Evolutionary conservation across 2,797 vertebrate species (phyloP).

Genomic region (Pangasius mekongensis): DNA sequence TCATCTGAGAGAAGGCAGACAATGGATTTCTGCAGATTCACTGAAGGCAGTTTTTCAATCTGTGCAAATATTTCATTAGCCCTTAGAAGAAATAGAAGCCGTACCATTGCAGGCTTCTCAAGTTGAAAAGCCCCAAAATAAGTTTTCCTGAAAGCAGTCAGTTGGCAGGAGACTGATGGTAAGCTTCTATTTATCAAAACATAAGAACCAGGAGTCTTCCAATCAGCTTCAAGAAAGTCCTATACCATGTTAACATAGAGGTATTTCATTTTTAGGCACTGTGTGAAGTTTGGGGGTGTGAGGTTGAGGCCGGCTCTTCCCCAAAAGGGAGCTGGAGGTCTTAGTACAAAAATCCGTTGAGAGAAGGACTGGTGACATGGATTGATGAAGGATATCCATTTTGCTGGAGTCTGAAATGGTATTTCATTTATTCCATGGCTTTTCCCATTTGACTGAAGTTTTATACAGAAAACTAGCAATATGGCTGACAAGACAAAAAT

Average conservation of each 20-base stretch:
- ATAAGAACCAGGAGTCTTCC: neutral
- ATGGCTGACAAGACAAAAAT: neutral
- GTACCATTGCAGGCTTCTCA: neutral
- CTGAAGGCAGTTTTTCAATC: neutral
- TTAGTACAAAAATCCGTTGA: neutral
- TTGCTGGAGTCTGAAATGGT: neutral
- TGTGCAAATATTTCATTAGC: neutral
- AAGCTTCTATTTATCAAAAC: neutral
- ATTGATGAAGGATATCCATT: neutral
- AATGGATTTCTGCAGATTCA: neutral
- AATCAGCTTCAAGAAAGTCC: neutral
- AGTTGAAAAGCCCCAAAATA: neutral
- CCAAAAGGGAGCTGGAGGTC: neutral
- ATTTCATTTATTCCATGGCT: neutral
- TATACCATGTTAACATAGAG: neutral
- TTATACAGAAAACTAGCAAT: neutral
- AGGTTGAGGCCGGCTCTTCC: neutral
- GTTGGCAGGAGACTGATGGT: neutral
- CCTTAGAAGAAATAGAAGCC: neutral
- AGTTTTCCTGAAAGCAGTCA: neutral
- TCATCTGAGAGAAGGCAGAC: conserved; percentile 5
- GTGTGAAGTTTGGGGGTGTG: neutral
- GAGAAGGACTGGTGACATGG: neutral
- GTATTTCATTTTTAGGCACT: too few species aligned
- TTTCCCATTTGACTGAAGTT: neutral